Evolutionary conservation across 2,113 vertebrate genomes (phyloP), one percentile per base, ranked within the genome.

Genomic region (Otolemur garnettii): DNA sequence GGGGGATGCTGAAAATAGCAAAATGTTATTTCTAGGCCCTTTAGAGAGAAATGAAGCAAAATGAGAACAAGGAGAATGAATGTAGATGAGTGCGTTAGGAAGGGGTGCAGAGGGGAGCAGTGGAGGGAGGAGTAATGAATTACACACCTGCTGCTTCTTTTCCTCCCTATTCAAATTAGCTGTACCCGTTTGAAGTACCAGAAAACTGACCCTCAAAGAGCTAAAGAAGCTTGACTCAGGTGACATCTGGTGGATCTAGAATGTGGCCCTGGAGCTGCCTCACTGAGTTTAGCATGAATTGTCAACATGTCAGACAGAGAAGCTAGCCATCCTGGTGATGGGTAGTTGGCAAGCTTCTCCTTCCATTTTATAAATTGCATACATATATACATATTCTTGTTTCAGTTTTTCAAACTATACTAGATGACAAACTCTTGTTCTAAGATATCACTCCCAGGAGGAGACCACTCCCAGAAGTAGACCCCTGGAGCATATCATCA

Each of bases 151-250:
- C 5, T 18, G 21, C 60, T 35, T n/a, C 86, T 80, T 74, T 35
- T 68, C n/a, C 57, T 59, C 68, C 45, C 45, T 72, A 50, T 90
- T 93, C 50, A 72, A n/a, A 60, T 62, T 72, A 79, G 35, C 22
- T 53, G 71, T 91, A 79, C 57, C 4, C 17, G 11, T 62, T 75
- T 55, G 24, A 26, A 24, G 35, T 62, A 81, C 35, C 66, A 96
- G 60, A 89, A 77, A 86, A 87, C 9, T 5, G 53, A 90, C 4
- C 22, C 28, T 80, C 55, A 81, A 91, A 21, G 72, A 95, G 13
- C 33, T n/a, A 18, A 84, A 60, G 59, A 30, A 62, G 1, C 28
- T 68, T 75, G 35, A 19, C n/a, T 21, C 55, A 57, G 22, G 18
- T 68, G 57, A 33, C 38, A 53, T 38, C 35, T 8, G 45, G 26